Conservation (phyloP, 2,888 invertebrate species). For the Cataglyphis livida region DNA sequence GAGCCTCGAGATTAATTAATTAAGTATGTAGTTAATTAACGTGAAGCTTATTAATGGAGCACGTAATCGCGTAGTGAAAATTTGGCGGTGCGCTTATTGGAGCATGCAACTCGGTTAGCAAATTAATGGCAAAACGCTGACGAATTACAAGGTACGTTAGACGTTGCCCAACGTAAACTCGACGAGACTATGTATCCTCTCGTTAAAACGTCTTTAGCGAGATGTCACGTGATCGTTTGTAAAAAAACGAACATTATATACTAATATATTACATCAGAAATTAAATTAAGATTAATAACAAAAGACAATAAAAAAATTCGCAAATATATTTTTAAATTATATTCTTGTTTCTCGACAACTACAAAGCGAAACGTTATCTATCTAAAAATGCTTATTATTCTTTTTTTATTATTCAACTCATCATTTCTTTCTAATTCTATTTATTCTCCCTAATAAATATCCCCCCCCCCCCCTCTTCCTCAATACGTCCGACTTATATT, state of each 20-base stretch:
- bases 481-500: neutral
- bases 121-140: slow-evolving; percentile 50
- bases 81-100: slow-evolving; percentile 45
- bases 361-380: neutral
- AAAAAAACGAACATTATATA: neutral
- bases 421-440: neutral
- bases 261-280: neutral
- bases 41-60: slow-evolving; percentile 52
- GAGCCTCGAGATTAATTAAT: slow-evolving; percentile 47
- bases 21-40: slow-evolving; percentile 49
- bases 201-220: slow-evolving; percentile 16
- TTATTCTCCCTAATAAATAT: neutral
- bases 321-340: neutral
- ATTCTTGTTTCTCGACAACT: neutral
- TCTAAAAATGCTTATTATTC: neutral
- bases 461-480: too few species aligned
- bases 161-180: slow-evolving; percentile 26
- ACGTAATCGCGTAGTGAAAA: slow-evolving; percentile 40
- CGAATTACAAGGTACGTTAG: slow-evolving; percentile 42
- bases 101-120: slow-evolving; percentile 45
- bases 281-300: neutral
- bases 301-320: neutral
- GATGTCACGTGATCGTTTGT: neutral
- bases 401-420: neutral
- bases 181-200: slow-evolving; percentile 4